Conservation (phyloP, 2,113 vertebrate species). For the Oreamnos americanus region DNA sequence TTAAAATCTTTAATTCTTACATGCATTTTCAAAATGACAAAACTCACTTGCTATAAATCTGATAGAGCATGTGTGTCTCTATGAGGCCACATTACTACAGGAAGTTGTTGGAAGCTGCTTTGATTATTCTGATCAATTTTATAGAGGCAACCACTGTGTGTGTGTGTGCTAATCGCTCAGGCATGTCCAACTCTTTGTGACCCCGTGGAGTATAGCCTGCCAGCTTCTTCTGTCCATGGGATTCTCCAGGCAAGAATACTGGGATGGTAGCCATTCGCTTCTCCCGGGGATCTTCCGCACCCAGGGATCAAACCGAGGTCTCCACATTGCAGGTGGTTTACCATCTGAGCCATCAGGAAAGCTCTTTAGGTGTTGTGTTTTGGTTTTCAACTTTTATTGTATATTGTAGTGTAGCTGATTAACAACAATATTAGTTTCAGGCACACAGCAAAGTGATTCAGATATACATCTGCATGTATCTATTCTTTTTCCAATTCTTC, state of each 20-base stretch:
- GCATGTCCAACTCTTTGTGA: neutral
- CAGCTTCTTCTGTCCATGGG: neutral
- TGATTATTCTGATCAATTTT: neutral
- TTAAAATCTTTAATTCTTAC: no score
- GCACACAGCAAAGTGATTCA: neutral
- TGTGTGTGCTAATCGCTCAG: neutral
- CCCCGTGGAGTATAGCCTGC: neutral
- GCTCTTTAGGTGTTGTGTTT: accelerated
- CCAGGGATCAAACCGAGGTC: neutral
- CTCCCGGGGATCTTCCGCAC: neutral
- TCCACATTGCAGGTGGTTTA: neutral
- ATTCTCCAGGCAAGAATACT: neutral
- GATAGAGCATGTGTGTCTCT: neutral
- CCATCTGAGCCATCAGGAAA: neutral
- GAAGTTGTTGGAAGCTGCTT: neutral
- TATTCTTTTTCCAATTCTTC: neutral
- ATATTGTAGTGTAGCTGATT: neutral
- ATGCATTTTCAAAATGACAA: neutral
- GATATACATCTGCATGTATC: neutral
- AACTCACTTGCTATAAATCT: neutral
- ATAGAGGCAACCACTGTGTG: neutral
- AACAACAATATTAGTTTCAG: neutral
- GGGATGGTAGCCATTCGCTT: neutral
- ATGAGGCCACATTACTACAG: neutral
- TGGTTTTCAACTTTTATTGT: neutral